phyloP scores from a whole-genome alignment of 1,140 invertebrate species.

The Saccostrea echinata region DNA sequence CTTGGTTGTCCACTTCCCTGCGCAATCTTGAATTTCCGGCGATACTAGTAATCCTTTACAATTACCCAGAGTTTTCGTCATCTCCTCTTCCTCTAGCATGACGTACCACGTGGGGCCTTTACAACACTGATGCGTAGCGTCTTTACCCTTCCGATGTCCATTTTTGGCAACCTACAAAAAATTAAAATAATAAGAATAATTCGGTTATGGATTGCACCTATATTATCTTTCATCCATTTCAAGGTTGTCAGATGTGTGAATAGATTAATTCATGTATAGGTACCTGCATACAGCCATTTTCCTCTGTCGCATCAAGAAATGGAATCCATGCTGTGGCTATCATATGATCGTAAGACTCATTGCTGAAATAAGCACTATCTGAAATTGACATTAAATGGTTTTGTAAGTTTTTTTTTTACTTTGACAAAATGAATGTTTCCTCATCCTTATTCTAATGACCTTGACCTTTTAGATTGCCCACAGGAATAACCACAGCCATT shows the following conservation, averaged over 20 bases:
- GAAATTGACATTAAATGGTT: conserved; percentile 40
- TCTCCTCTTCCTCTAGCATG: conserved; percentile 74
- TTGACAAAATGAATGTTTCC: no score
- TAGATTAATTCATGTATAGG: conserved; percentile 42
- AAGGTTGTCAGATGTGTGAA: not conserved
- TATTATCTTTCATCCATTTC: not conserved
- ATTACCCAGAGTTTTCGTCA: conserved; percentile 70
- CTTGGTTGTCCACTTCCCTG: no score
- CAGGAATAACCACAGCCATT: no score
- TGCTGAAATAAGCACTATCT: conserved; percentile 72
- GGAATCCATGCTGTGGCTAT: conserved; percentile 74
- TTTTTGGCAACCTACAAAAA: conserved; percentile 65
- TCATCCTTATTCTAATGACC: no score
- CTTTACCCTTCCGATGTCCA: conserved; percentile 72
- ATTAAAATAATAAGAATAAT: not conserved
- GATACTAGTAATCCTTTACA: not conserved
- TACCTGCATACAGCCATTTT: conserved; percentile 73
- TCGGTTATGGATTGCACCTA: not conserved
- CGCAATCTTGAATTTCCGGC: no score
- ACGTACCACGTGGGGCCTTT: conserved; percentile 76
- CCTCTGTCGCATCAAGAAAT: conserved; percentile 67
- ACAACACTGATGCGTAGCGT: conserved; percentile 75
- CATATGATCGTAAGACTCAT: conserved; percentile 71
- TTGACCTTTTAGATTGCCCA: no score
- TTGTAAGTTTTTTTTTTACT: not conserved